Evolutionary conservation across 2,113 vertebrate genomes (phyloP), one percentile per base, ranked within the genome.

Genomic region (Callorhinus ursinus): DNA sequence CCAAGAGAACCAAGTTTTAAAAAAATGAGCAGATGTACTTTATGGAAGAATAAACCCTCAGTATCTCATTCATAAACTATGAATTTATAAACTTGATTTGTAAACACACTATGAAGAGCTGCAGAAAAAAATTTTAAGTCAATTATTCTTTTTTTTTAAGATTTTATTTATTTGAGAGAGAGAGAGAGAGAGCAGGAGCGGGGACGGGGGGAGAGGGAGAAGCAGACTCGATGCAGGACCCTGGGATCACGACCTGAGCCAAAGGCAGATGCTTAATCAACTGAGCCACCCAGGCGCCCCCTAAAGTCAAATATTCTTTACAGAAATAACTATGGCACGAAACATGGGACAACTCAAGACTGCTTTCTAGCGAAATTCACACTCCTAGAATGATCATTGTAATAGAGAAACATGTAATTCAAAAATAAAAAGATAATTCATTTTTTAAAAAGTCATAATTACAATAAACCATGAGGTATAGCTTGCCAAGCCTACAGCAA

Each of bases 41-140:
- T 82, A 86, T 53, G 19, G 96, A 83, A 90, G 42, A 92, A 90
- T 76, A 93, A 83, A 69, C 12, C 5, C 51, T 87, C 19, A 53
- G 3, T n/a, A 96, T 83, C 39, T 93, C 94, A 96, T 72, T 96
- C 18, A 49, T 77, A 93, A 95, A 85, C 67, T 93, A 88, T 46
- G 33, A 88, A 49, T 92, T 80, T 72, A 26, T 87, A 95, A 93
- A 65, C n/a, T 74, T 90, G 46, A 95, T 46, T 65, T 86, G 36
- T 72, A 95, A 88, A 82, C 12, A 96, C 14, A 97, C 22, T 33
- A 77, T 39, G 53, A 83, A 92, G 67, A 19, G 72, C 24, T 86
- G 0, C 3, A 87, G 59, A 83, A 79, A 85, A 81, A 72, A 74
- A 74, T 4, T 36, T 36, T 9, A 97, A 94, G 61, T 93, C 39